Percentiles rank a stretch among this genome's conserved stretches.
phyloP scores from a whole-genome alignment of 1,140 invertebrate species.

The Drosophila quadrilineata region DNA sequence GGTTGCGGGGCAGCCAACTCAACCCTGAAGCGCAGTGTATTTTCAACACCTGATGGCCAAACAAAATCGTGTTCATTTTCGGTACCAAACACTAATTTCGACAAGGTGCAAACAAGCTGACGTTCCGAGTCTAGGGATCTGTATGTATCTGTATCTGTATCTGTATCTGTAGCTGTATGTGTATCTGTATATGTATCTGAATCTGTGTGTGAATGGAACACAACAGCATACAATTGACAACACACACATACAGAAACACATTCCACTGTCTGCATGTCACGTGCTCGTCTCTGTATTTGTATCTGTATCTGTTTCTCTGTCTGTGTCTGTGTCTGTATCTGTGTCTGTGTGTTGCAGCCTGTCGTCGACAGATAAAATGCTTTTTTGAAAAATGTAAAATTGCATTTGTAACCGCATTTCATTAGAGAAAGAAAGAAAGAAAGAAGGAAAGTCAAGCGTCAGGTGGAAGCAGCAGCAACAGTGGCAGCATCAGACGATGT shows the following conservation, averaged over 20 bases:
- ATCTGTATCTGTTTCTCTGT: slow-evolving; percentile 25
- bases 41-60: slow-evolving; percentile 78
- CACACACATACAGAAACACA: slow-evolving; percentile 2
- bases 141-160: slow-evolving; percentile 29
- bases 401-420: slow-evolving; percentile 78
- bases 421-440: slow-evolving; percentile 77
- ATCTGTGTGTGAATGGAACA: slow-evolving; percentile 3
- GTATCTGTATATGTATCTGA: slow-evolving; percentile 35
- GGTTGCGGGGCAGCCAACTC: slow-evolving; percentile 25
- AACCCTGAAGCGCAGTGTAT: slow-evolving; percentile 53
- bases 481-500: slow-evolving; percentile 41
- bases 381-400: slow-evolving; percentile 77
- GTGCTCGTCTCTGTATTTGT: slow-evolving; percentile 24
- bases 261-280: slow-evolving; percentile 15
- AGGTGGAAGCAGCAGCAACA: slow-evolving; percentile 57
- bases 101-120: slow-evolving; percentile 78
- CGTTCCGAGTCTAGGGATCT: slow-evolving; percentile 23
- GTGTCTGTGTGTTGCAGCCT: slow-evolving; percentile 39
- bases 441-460: slow-evolving; percentile 74
- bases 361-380: slow-evolving; percentile 74
- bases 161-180: slow-evolving; percentile 11
- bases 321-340: slow-evolving; percentile 25
- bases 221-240: not conserved
- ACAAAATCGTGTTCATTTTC: slow-evolving; percentile 78
- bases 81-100: slow-evolving; percentile 78